A percentile compares a stretch with the other conserved stretches of the same genome.
Evolutionary conservation across 1,140 invertebrate species (phyloP).

Genomic region (Cyphomyrmex costatus): DNA sequence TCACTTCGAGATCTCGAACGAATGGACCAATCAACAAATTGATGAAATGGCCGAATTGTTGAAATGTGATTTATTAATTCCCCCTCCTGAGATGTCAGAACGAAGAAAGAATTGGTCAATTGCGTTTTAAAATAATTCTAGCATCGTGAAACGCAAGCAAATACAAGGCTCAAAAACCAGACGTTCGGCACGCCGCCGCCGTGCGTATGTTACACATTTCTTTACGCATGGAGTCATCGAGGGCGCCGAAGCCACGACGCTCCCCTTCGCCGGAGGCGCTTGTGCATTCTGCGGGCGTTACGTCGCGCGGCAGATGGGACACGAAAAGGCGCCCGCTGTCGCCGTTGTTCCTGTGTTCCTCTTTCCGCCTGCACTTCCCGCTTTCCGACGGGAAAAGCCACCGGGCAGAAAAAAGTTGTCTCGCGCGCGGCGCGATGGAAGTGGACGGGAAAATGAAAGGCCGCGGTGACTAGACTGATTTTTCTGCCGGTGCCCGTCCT

Average conservation of each 20-base stretch:
- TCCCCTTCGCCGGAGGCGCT: neutral
- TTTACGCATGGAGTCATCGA: slow-evolving; percentile 62
- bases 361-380: too few species aligned
- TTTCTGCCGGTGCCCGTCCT: neutral
- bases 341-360: neutral
- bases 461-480: neutral
- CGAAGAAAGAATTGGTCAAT: too few species aligned
- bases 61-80: too few species aligned
- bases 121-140: too few species aligned
- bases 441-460: slow-evolving; percentile 30
- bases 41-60: too few species aligned
- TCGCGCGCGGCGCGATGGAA: neutral
- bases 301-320: slow-evolving; percentile 22
- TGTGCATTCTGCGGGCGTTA: slow-evolving; percentile 33
- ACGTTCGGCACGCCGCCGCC: neutral
- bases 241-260: slow-evolving; percentile 24
- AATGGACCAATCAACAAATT: too few species aligned
- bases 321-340: neutral
- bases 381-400: slow-evolving; percentile 17
- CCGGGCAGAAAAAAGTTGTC: neutral
- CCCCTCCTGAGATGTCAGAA: too few species aligned
- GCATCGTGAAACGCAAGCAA: too few species aligned
- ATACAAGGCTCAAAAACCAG: too few species aligned
- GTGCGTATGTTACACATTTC: slow-evolving; percentile 36
- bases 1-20: too few species aligned